Conservation (phyloP, 1,140 invertebrate genomes). For the Euwallacea fornicatus region DNA sequence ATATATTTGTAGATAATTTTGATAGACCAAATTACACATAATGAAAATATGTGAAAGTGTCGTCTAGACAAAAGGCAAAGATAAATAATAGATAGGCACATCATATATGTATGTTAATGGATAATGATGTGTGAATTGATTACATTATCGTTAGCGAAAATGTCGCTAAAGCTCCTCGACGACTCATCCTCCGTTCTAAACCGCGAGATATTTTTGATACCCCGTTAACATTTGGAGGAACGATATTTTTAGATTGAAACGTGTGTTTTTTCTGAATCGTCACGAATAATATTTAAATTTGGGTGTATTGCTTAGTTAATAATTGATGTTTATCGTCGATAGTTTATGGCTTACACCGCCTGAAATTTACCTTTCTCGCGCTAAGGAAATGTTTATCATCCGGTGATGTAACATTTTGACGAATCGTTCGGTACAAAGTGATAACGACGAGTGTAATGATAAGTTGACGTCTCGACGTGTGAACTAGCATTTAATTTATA, state of each 20-base stretch:
- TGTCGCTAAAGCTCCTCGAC: no score
- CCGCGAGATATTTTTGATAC: conserved; percentile 17
- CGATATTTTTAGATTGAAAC: conserved; percentile 21
- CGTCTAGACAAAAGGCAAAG: no score
- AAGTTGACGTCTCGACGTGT: not conserved
- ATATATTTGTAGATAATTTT: no score
- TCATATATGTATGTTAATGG: no score
- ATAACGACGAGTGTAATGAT: no score
- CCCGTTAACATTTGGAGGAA: conserved; percentile 17
- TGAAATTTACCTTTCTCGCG: not conserved
- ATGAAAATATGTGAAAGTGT: no score
- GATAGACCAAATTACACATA: no score
- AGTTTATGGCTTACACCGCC: conserved; percentile 1
- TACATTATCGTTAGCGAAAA: no score
- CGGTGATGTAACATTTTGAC: conserved; percentile 1
- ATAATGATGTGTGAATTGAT: no score
- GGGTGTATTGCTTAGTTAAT: conserved; percentile 15
- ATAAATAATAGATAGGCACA: no score
- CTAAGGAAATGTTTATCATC: not conserved
- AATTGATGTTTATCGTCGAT: conserved; percentile 1
- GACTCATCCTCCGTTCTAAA: not conserved
- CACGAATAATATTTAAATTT: conserved; percentile 25
- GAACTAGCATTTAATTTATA: not conserved
- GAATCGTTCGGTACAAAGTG: not conserved
- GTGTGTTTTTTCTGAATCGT: conserved; percentile 7